These are phyloP conservation scores for Zaprionus davidi DNA, from an alignment of 1,140 invertebrate species.

Conservation along the genomic window DNA sequence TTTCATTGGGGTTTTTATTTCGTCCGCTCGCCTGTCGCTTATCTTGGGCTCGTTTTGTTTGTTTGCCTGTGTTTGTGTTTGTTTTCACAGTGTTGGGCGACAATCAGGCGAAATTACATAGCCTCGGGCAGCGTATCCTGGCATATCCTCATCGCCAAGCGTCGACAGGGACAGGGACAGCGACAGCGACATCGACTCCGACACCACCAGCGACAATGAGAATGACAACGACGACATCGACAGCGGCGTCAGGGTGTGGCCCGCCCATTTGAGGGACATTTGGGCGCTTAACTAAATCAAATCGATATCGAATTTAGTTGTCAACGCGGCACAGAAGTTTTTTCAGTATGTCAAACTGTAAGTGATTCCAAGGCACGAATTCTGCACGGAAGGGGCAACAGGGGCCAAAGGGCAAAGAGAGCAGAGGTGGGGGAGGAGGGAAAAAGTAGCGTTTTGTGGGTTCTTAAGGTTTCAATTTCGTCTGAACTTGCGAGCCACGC, in stretches of 20 bases:
- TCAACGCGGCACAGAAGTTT: constrained; percentile 67
- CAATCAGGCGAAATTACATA: constrained; percentile 71
- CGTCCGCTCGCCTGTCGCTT: constrained; percentile 34
- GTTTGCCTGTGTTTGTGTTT: constrained; percentile 63
- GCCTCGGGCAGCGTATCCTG: constrained; percentile 33
- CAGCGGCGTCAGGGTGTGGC: not conserved
- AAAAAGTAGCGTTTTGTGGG: constrained; percentile 24
- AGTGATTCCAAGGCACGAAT: constrained; percentile 27
- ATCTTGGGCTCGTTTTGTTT: constrained; percentile 59
- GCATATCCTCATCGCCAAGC: not conserved
- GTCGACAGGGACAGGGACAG: constrained; percentile 15
- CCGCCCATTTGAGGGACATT: constrained; percentile 35
- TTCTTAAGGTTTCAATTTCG: constrained; percentile 71
- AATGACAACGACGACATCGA: constrained; percentile 11
- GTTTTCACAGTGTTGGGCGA: constrained; percentile 77
- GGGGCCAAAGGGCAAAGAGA: not conserved
- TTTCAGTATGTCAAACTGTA: constrained; percentile 62
- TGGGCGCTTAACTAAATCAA: constrained; percentile 78
- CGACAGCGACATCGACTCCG: not conserved
- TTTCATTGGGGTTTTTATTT: constrained; percentile 17
- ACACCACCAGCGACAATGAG: too few relatives aligned
- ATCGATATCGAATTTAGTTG: constrained; percentile 81
- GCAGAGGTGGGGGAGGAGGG: not conserved
- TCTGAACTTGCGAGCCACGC: constrained; percentile 52
- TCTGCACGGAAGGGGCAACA: constrained; percentile 3